These are phyloP conservation scores for Acanthurus leucopareius DNA, from an alignment of 2,797 vertebrate species.

Conservation along the genomic window DNA sequence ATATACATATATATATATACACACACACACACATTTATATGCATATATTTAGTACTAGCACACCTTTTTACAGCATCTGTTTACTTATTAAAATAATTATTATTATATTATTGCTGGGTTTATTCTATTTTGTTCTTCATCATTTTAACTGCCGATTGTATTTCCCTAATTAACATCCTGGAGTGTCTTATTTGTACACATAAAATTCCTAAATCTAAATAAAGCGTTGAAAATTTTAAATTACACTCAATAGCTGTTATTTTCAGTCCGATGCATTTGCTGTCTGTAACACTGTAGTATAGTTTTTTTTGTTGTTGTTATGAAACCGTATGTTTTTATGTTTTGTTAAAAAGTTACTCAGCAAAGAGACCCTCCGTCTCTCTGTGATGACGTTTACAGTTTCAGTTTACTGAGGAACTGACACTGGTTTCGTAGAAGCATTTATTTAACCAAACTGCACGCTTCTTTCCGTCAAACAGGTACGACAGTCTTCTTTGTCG, in stretches of 20 bases:
- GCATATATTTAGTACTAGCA: too few relatives aligned
- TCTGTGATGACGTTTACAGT: constrained; percentile 69
- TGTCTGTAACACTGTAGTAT: not conserved
- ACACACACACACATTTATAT: too few relatives aligned
- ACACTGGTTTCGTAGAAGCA: constrained; percentile 54
- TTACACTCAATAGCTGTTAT: not conserved
- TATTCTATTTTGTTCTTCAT: too few relatives aligned
- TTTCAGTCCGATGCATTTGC: not conserved
- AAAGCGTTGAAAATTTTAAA: not conserved
- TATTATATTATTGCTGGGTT: too few relatives aligned
- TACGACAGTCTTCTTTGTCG: constrained; percentile 61
- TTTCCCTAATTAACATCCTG: too few relatives aligned
- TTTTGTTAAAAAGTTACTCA: constrained; percentile 41
- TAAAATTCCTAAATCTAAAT: not conserved
- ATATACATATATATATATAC: too few relatives aligned
- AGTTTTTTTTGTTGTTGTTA: too few relatives aligned
- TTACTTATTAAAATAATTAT: too few relatives aligned
- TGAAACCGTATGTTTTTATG: not conserved
- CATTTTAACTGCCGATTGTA: too few relatives aligned
- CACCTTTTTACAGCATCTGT: too few relatives aligned
- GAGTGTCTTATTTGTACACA: too few relatives aligned
- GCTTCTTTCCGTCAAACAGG: constrained; percentile 67
- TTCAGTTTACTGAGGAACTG: constrained; percentile 74
- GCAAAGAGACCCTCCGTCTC: constrained; percentile 54
- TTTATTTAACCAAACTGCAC: constrained; percentile 22